Evolutionary conservation across 2,888 invertebrate genomes (phyloP).

Genomic region (Calliphora vomitoria): DNA sequence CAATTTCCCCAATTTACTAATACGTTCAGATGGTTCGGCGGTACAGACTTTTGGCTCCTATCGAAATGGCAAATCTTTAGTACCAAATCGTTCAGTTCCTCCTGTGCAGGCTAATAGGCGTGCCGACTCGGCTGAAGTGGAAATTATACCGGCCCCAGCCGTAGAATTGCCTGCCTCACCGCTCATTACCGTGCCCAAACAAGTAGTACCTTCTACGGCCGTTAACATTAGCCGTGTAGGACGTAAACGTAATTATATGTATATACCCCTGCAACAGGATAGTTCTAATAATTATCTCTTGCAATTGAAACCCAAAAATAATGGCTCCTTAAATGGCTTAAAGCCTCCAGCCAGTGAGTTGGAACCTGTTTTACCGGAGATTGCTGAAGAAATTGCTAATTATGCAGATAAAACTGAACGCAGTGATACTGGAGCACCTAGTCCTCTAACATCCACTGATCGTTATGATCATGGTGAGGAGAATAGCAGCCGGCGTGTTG

Average conservation of each 20-base stretch:
- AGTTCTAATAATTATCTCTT: slow-evolving; percentile 69
- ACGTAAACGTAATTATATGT: slow-evolving; percentile 81
- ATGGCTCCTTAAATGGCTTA: slow-evolving; percentile 78
- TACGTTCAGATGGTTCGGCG: slow-evolving; percentile 81
- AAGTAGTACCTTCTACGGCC: slow-evolving; percentile 78
- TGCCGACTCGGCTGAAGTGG: slow-evolving; percentile 78
- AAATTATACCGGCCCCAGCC: slow-evolving; percentile 79
- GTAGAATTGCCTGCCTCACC: slow-evolving; percentile 79
- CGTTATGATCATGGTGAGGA: slow-evolving; percentile 78
- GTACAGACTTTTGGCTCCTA: slow-evolving; percentile 83
- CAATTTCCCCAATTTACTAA: slow-evolving; percentile 81
- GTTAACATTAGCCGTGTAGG: slow-evolving; percentile 78
- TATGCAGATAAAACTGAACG: slow-evolving; percentile 79
- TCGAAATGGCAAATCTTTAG: slow-evolving; percentile 76
- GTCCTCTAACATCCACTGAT: slow-evolving; percentile 75
- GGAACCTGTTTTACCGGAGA: slow-evolving; percentile 78
- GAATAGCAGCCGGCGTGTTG: slow-evolving; percentile 83
- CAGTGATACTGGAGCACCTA: slow-evolving; percentile 76
- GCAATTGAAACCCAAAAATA: slow-evolving; percentile 78
- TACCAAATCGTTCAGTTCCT: slow-evolving; percentile 35
- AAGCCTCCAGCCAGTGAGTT: slow-evolving; percentile 81
- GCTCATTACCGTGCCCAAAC: slow-evolving; percentile 81
- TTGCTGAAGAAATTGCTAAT: slow-evolving; percentile 76
- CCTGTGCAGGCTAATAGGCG: slow-evolving; percentile 77
- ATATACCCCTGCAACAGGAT: slow-evolving; percentile 81